Evolutionary conservation across 2,888 invertebrate species (phyloP), one percentile per base, ranked within the genome.

Genomic region (Salticus scenicus): DNA sequence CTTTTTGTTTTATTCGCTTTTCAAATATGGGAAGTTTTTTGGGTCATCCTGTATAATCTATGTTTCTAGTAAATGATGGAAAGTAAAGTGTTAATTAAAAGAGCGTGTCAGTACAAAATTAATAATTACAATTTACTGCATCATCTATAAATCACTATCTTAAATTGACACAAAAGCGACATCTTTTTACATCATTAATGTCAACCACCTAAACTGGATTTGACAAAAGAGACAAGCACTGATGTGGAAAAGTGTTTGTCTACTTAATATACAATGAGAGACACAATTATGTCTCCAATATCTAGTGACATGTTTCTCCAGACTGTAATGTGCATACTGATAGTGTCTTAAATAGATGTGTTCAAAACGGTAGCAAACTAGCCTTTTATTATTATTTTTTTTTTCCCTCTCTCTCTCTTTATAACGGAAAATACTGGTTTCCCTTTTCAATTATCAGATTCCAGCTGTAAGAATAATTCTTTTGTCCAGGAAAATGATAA

Each of bases 181-280:
- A 69, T 81, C 81, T 66, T 74, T 47, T 69, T 74, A 51, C 74
- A 74, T 74, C 81, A 81, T 81, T 81, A 81, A 74, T 69, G 81
- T 63, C 74, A 74, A 42, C 47, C 28, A 30, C 67, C 20, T 66
- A 66, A 67, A 67, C 66, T 72, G 73, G 74, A 57, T 81, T 33
- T 69, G 81, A 81, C 81, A 81, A 74, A 81, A 72, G 73, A 67
- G 81, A 69, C 57, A 74, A 51, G 67, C 37, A 74, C 69, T 57
- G 74, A 63, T 37, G 69, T 81, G 81, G 80, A 73, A 78, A 80
- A 80, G 80, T 72, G 72, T 80, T 81, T 74, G 69, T 81, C 81
- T 81, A 64, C 66, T 81, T 81, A 81, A 74, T 74, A 81, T 81
- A 81, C 81, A 81, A 74, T 69, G 74, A 74, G 74, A 14, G 74